Evolutionary conservation across 2,888 invertebrate genomes (phyloP), one percentile per base, ranked within the genome.

Genomic region (Fragum fragum): DNA sequence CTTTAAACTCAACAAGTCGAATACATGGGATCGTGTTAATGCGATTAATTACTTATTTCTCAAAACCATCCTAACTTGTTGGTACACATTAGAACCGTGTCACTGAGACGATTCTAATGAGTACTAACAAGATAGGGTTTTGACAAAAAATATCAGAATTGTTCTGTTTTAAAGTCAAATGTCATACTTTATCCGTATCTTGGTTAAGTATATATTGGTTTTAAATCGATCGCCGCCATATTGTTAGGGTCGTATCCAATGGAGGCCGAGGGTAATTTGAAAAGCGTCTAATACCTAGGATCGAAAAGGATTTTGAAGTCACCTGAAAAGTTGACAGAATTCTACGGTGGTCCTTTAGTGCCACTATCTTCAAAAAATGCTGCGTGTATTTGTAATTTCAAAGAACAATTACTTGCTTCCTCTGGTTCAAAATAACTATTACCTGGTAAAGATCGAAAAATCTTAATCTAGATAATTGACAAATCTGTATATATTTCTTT

Each of bases 181-280:
- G 11, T 26, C 57, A 21, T 57, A 14, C 6, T 23, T 23, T 57
- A 57, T 57, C 26, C 23, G 26, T 2, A 26, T 11, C 26, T n/a
- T 6, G 11, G 6, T 23, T 23, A 14, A 23, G 26, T 26, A 57
- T 26, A 57, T 57, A 26, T 57, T 26, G 26, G 26, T 57, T 23
- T 39, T 42, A 42, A 66, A 81, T 79, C 76, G 79, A 75, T 42
- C 39, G 57, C 87, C 55, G 87, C 87, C 88, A 88, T 88, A 81
- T 85, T 88, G 88, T 88, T 81, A 85, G 57, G 53, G 70, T 66
- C 79, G 88, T 88, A 74, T 85, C 85, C 88, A 88, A 83, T 85
- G 86, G 85, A 36, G 72, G 72, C 78, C 75, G 68, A 71, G 57
- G 71, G 70, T 74, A 76, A 57, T 76, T 52, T 80, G 76, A 76